Evolutionary conservation across 2,113 vertebrate genomes (phyloP).

Genomic region (Microcebus murinus): DNA sequence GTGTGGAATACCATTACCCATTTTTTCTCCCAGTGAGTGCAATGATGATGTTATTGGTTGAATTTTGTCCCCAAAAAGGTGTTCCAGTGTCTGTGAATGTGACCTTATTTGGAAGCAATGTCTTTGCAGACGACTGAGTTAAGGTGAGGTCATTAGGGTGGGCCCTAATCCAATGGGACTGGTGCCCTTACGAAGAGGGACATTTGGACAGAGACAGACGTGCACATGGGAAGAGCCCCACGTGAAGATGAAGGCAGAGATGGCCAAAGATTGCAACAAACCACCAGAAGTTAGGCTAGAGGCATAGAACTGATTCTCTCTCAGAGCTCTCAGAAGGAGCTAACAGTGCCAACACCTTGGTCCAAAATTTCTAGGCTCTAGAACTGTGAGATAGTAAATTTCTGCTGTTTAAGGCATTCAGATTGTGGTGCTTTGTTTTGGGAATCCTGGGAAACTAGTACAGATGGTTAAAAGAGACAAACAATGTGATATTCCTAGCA

Average conservation of each 20-base stretch:
- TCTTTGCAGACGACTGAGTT: neutral
- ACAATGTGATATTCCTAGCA: neutral
- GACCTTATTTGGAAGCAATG: neutral
- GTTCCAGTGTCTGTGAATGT: neutral
- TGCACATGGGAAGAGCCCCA: neutral
- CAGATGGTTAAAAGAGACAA: neutral
- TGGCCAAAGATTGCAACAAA: neutral
- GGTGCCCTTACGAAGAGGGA: neutral
- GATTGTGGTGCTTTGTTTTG: neutral
- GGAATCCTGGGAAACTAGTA: neutral
- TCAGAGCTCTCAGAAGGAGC: neutral
- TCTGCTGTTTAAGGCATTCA: neutral
- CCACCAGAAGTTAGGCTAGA: neutral
- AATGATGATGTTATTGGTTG: neutral
- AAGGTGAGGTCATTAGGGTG: neutral
- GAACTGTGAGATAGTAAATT: neutral
- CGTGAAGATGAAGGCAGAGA: neutral
- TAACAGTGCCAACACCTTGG: neutral
- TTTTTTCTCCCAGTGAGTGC: rapidly evolving
- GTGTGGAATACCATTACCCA: neutral
- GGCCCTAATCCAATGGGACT: neutral
- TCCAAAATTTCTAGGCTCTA: neutral
- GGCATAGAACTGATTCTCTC: neutral
- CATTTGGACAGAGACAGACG: neutral
- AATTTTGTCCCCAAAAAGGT: neutral